Conservation (phyloP, 2,888 invertebrate species). For the Heliconius aoede region DNA sequence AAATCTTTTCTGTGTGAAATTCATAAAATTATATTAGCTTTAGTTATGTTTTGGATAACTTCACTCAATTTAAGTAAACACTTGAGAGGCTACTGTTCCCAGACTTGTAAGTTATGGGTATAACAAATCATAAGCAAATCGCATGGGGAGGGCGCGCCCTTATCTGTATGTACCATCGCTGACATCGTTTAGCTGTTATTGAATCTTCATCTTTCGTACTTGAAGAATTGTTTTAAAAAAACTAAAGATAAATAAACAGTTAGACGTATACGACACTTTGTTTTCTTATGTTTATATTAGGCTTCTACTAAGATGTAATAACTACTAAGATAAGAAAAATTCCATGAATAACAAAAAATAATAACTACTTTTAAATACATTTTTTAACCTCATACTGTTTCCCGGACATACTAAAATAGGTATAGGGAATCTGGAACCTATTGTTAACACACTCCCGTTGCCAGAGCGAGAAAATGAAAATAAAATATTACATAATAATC, state of each 20-base stretch:
- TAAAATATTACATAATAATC: conserved; percentile 5
- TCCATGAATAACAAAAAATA: neutral
- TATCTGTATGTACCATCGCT: conserved; percentile 52
- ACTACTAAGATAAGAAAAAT: neutral
- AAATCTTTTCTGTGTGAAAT: neutral
- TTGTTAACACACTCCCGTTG: no score
- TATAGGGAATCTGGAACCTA: no score
- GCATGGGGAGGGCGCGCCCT: conserved; percentile 59
- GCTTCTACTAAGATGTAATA: neutral
- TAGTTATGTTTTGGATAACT: conserved; percentile 46
- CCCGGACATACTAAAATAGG: no score
- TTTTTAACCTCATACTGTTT: no score
- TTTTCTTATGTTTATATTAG: neutral
- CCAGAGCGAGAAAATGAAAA: no score
- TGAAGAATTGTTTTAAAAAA: conserved; percentile 1
- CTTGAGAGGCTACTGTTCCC: conserved; percentile 38
- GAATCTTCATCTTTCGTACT: conserved; percentile 44
- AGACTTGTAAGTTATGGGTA: conserved; percentile 35
- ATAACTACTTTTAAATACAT: neutral
- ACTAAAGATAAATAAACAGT: neutral
- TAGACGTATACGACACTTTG: neutral
- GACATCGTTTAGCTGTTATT: conserved; percentile 3
- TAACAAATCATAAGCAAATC: conserved; percentile 51
- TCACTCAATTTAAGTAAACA: conserved; percentile 42
- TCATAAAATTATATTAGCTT: neutral